Conservation (phyloP, 2,888 invertebrate genomes). For the Halictus quadricinctus region DNA sequence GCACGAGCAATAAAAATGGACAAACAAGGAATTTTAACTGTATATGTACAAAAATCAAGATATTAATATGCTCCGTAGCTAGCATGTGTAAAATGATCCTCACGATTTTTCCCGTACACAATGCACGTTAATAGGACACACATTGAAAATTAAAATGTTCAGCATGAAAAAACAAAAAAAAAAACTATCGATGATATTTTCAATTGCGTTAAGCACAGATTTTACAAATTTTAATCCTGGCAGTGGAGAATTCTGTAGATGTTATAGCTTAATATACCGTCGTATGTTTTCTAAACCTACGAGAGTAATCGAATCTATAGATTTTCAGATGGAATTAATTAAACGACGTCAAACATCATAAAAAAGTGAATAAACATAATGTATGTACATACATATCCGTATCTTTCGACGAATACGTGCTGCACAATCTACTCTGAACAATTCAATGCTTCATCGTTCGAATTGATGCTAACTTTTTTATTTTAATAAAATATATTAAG, state of each 20-base stretch:
- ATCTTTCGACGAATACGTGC: conserved; percentile 39
- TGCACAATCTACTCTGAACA: conserved; percentile 54
- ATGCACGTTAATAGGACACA: conserved; percentile 12
- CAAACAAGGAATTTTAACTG: conserved; percentile 60
- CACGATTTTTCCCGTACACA: conserved; percentile 20
- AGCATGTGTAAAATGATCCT: conserved; percentile 25
- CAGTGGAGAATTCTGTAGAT: conserved; percentile 35
- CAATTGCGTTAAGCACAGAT: conserved; percentile 25
- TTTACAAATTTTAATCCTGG: conserved; percentile 36
- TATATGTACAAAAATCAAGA: conserved; percentile 71
- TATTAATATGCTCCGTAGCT: conserved; percentile 35
- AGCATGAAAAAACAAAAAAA: conserved; percentile 21
- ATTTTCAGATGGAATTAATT: conserved; percentile 47
- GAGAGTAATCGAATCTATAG: conserved; percentile 47
- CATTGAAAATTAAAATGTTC: conserved; percentile 35
- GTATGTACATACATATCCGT: conserved; percentile 16
- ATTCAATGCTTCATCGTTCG: conserved; percentile 43
- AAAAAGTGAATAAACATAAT: conserved; percentile 49
- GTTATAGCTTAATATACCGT: conserved; percentile 38
- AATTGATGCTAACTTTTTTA: conserved; percentile 55
- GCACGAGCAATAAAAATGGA: conserved; percentile 70
- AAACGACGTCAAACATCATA: conserved; percentile 61
- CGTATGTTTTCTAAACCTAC: conserved; percentile 40
- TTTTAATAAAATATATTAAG: conserved; percentile 68
- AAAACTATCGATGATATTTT: conserved; percentile 35